Evolutionary conservation across 2,113 vertebrate genomes (phyloP).

Genomic region (Dicrurus megarhynchus): DNA sequence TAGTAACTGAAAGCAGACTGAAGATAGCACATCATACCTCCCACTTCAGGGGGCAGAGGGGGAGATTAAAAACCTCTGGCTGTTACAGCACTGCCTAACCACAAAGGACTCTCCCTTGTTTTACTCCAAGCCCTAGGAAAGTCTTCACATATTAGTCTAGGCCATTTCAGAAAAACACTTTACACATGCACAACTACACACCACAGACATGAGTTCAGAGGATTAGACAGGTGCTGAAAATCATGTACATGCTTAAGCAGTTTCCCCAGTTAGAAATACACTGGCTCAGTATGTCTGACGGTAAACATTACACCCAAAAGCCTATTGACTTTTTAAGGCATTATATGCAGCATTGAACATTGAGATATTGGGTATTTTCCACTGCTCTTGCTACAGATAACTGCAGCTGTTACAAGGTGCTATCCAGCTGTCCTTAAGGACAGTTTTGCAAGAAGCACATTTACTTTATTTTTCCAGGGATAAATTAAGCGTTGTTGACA

Average conservation of each 20-base stretch:
- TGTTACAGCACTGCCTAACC: not conserved
- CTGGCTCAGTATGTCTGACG: not conserved
- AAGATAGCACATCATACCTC: not conserved
- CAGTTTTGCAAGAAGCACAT: not conserved
- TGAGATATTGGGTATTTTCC: not conserved
- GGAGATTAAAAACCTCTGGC: not conserved
- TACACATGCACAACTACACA: not conserved
- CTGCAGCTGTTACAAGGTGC: not conserved
- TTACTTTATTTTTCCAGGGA: not conserved
- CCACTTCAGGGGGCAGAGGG: not conserved
- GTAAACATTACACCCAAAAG: not conserved
- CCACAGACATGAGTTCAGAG: not conserved
- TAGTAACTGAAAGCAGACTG: not conserved
- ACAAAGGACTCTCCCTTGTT: not conserved
- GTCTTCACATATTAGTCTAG: not conserved
- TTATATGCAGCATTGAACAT: not conserved
- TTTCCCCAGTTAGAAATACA: not conserved
- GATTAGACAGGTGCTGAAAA: not conserved
- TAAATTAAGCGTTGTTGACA: not conserved
- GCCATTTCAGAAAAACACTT: not conserved
- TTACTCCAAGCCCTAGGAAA: not conserved
- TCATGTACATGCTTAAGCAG: not conserved
- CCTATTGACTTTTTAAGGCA: not conserved
- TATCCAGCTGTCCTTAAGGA: not conserved
- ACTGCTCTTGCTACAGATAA: not conserved